A percentile compares a stretch with the other conserved stretches of the same genome.
Evolutionary conservation across 2,797 vertebrate genomes (phyloP).

Genomic region (Chaetophractus vellerosus): DNA sequence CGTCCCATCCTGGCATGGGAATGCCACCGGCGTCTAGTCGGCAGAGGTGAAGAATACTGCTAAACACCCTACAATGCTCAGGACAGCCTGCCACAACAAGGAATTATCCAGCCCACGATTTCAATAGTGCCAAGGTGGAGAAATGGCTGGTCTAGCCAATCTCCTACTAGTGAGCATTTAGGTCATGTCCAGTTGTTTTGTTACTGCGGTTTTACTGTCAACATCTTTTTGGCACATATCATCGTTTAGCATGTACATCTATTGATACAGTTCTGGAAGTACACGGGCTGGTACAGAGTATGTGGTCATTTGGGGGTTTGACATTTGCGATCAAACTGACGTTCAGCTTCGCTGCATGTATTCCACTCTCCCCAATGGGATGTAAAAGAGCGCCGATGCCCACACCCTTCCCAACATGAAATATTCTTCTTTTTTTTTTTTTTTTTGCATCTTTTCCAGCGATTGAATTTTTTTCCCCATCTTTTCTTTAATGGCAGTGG

Average conservation of each 20-base stretch:
- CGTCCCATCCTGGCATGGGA: not conserved
- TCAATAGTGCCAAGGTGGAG: not conserved
- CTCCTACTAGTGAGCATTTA: not conserved
- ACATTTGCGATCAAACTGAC: not conserved
- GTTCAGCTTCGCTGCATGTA: not conserved
- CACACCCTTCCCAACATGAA: not conserved
- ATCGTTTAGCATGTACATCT: rapidly evolving
- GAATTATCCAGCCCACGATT: not conserved
- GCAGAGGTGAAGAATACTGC: not conserved
- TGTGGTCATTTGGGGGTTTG: not conserved
- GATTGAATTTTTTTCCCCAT: not conserved
- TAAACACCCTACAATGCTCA: no score
- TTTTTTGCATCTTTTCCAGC: not conserved
- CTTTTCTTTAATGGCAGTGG: slow-evolving; percentile 2
- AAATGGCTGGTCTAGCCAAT: not conserved
- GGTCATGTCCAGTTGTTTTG: not conserved
- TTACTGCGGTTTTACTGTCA: not conserved
- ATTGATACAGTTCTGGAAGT: not conserved
- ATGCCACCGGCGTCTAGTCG: not conserved
- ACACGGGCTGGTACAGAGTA: not conserved
- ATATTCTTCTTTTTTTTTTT: not conserved
- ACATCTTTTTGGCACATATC: not conserved
- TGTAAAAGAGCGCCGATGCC: no score
- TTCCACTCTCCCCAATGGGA: no score
- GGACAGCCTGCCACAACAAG: not conserved